Evolutionary conservation across 1,140 invertebrate genomes (phyloP).

Genomic region (Drosophila lowei): DNA sequence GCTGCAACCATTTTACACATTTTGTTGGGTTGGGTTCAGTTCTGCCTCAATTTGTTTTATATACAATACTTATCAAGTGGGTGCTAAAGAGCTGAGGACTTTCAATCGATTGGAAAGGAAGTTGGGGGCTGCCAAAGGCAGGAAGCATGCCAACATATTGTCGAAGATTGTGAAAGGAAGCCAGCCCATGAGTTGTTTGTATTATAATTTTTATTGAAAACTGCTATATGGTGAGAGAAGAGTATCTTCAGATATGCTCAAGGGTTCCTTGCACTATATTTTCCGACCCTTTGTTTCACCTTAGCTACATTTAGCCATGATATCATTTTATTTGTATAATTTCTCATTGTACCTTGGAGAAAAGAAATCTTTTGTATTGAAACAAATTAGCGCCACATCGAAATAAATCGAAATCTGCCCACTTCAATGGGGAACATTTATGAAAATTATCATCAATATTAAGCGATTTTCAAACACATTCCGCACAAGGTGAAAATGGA

Average conservation of each 20-base stretch:
- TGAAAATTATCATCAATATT: conserved; percentile 73
- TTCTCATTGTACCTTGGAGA: conserved; percentile 7
- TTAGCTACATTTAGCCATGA: conserved; percentile 25
- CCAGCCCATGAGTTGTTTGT: too few relatives aligned
- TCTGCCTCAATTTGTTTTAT: conserved; percentile 45
- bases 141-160: conserved; percentile 57
- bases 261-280: too few relatives aligned
- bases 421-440: conserved; percentile 43
- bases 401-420: conserved; percentile 41
- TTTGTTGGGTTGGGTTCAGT: conserved; percentile 2
- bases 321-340: conserved; percentile 22
- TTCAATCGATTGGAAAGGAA: conserved; percentile 28
- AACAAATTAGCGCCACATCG: conserved; percentile 55
- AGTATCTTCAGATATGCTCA: too few relatives aligned
- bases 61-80: conserved; percentile 72
- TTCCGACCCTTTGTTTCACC: not conserved
- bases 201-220: too few relatives aligned
- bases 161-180: conserved; percentile 23
- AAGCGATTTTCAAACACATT: conserved; percentile 68
- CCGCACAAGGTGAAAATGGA: conserved; percentile 40
- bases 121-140: not conserved
- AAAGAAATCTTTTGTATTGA: not conserved
- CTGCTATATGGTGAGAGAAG: too few relatives aligned
- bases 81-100: conserved; percentile 58
- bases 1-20: conserved; percentile 27